phyloP scores from a whole-genome alignment of 2,113 vertebrate genomes.

The Kryptolebias marmoratus region DNA sequence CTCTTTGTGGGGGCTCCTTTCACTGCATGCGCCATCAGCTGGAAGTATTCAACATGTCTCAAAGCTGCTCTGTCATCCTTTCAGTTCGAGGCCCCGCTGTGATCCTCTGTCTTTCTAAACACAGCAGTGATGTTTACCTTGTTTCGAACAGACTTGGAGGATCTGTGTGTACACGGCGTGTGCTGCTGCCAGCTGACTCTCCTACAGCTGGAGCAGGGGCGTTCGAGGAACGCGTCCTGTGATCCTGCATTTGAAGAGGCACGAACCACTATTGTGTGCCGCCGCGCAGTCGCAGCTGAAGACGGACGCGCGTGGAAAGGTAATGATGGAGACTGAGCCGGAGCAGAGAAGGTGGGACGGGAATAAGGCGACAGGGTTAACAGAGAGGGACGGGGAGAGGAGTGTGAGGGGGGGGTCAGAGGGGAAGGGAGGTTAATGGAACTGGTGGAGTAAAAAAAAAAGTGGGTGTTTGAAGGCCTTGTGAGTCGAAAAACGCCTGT shows the following conservation, averaged over 20 bases:
- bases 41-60: conserved; percentile 51
- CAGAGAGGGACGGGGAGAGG: conserved; percentile 53
- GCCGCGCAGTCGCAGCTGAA: conserved; percentile 15
- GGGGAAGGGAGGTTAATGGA: conserved; percentile 77
- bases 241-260: conserved; percentile 2
- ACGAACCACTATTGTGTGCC: conserved; percentile 11
- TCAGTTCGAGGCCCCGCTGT: conserved; percentile 28
- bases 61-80: conserved; percentile 56
- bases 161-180: conserved; percentile 50
- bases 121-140: conserved; percentile 49
- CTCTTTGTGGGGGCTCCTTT: conserved; percentile 43
- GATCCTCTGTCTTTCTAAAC: conserved; percentile 28
- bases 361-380: conserved; percentile 58
- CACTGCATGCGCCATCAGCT: conserved; percentile 18
- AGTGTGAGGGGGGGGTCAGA: conserved; percentile 47
- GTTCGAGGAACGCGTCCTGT: conserved; percentile 46
- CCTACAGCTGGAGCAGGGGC: conserved; percentile 35
- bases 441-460: conserved; percentile 64
- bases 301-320: conserved; percentile 27
- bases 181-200: conserved; percentile 49
- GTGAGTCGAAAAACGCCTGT: conserved; percentile 82
- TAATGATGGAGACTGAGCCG: conserved; percentile 41
- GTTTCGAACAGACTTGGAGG: conserved; percentile 50
- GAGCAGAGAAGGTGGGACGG: conserved; percentile 62
- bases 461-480: conserved; percentile 71